Percentiles rank a stretch among this genome's conserved stretches.
These are phyloP conservation scores for Drosophila percnosoma DNA, from an alignment of 2,888 invertebrate genomes.

Conservation along the genomic window DNA sequence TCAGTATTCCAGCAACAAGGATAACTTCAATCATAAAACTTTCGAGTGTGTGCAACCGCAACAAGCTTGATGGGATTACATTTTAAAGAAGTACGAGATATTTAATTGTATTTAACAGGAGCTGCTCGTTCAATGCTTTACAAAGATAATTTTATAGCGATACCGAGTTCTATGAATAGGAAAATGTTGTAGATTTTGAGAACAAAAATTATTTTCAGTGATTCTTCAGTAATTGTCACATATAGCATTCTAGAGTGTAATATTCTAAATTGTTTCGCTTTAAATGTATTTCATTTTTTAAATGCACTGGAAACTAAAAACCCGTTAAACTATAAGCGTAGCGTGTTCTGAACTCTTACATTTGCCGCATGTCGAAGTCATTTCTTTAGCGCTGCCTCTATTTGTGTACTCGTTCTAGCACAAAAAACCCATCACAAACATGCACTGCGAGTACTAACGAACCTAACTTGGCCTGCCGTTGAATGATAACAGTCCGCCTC, in stretches of 20 bases:
- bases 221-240: neutral
- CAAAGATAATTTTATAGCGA: neutral
- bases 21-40: constrained; percentile 17
- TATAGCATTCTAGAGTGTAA: neutral
- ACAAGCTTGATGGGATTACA: neutral
- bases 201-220: neutral
- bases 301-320: neutral
- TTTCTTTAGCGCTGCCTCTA: constrained; percentile 28
- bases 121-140: no score
- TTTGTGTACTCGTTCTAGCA: constrained; percentile 25
- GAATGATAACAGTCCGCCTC: constrained; percentile 71
- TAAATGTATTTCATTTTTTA: neutral
- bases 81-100: neutral
- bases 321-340: constrained; percentile 25
- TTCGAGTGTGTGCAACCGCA: constrained; percentile 14
- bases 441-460: constrained; percentile 41
- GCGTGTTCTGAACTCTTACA: constrained; percentile 50
- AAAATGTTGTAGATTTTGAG: neutral
- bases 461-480: constrained; percentile 66
- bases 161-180: neutral
- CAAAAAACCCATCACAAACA: constrained; percentile 43
- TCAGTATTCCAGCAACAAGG: constrained; percentile 16
- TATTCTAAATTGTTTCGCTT: neutral
- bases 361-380: constrained; percentile 65
- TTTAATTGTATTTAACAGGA: neutral